A percentile compares a stretch with the other conserved stretches of the same genome.
phyloP scores from a whole-genome alignment of 2,888 invertebrate genomes.

The Zele albiditarsus region DNA sequence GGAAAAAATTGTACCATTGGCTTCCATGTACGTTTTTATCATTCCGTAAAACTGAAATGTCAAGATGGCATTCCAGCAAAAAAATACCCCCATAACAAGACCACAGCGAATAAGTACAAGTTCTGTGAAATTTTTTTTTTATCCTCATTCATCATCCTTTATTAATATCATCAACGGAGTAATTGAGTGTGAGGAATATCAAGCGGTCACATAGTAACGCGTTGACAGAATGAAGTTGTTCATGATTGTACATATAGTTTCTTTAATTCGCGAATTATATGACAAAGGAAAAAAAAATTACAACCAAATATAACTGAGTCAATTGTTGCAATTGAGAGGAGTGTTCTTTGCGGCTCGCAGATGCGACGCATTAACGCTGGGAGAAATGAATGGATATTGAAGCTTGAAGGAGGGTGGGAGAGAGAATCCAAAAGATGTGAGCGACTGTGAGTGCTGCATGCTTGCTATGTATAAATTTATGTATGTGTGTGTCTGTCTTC shows the following conservation, averaged over 20 bases:
- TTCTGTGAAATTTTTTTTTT: not conserved
- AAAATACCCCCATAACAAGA: no score
- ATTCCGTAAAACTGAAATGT: no score
- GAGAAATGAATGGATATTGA: slow-evolving; percentile 36
- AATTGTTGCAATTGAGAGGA: slow-evolving; percentile 42
- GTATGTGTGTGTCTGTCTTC: not conserved
- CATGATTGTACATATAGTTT: not conserved
- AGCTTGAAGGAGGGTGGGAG: not conserved
- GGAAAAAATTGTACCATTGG: no score
- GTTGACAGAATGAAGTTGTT: not conserved
- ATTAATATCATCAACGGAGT: not conserved
- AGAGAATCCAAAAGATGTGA: not conserved
- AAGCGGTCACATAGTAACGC: not conserved
- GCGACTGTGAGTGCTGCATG: slow-evolving; percentile 10
- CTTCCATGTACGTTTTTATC: no score
- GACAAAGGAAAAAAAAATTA: not conserved
- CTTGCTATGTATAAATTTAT: not conserved
- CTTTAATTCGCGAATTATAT: slow-evolving; percentile 16
- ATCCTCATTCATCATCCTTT: not conserved
- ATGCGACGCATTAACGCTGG: slow-evolving; percentile 35
- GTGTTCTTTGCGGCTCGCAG: slow-evolving; percentile 41
- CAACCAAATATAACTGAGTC: slow-evolving; percentile 35
- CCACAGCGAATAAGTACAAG: no score
- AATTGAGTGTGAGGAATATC: not conserved
- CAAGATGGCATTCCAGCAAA: no score